Conservation (phyloP, 2,797 vertebrate species). For the Potorous gilbertii region DNA sequence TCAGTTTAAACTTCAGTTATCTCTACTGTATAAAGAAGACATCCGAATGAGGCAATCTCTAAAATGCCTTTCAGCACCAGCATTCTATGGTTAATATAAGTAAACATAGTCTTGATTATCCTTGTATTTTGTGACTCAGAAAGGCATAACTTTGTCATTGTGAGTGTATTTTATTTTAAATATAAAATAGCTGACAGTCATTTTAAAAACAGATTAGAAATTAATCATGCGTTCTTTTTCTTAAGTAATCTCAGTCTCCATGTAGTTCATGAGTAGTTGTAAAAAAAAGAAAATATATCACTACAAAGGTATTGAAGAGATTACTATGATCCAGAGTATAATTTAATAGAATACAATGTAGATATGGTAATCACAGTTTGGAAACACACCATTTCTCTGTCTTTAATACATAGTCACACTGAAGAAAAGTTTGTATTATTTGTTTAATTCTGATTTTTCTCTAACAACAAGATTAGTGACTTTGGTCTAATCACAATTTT, state of each 20-base stretch:
- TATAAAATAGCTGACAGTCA: slow-evolving; percentile 28
- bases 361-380: neutral
- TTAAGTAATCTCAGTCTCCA: slow-evolving; percentile 17
- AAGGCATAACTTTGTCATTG: slow-evolving; percentile 16
- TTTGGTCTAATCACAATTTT: slow-evolving; percentile 37
- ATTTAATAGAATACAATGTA: slow-evolving; percentile 32
- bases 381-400: slow-evolving; percentile 15
- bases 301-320: slow-evolving; percentile 3
- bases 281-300: neutral
- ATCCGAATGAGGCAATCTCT: neutral
- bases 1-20: neutral
- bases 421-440: neutral
- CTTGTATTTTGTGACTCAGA: neutral
- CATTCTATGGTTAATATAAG: neutral
- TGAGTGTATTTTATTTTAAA: neutral
- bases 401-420: neutral
- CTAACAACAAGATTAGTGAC: slow-evolving; percentile 26
- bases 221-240: neutral
- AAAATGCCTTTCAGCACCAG: neutral
- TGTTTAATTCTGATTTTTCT: slow-evolving; percentile 34
- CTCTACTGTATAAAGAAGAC: neutral
- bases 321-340: neutral
- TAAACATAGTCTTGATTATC: neutral
- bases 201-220: neutral
- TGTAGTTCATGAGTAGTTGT: slow-evolving; percentile 27